These are phyloP conservation scores for Albula glossodonta DNA, from an alignment of 2,113 vertebrate species.

Conservation along the genomic window DNA sequence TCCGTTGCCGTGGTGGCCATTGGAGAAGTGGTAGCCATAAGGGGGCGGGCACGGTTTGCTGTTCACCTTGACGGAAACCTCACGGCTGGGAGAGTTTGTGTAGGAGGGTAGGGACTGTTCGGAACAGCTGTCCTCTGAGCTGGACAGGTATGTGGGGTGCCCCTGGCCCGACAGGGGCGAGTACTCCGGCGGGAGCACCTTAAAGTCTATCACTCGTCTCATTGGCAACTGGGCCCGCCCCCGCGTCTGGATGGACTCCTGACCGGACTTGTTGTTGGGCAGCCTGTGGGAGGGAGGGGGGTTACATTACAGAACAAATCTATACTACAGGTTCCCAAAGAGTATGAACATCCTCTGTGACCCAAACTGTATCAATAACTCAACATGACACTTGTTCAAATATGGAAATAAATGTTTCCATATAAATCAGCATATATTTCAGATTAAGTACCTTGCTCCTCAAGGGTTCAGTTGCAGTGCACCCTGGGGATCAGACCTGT, in stretches of 20 bases:
- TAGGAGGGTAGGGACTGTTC: conserved; percentile 79
- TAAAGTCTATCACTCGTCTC: conserved; percentile 68
- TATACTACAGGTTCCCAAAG: not conserved
- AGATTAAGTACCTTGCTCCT: not conserved
- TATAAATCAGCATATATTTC: too few relatives aligned
- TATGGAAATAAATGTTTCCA: not conserved
- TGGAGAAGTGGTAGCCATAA: conserved; percentile 63
- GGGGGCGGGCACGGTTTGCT: conserved; percentile 67
- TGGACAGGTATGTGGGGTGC: conserved; percentile 67
- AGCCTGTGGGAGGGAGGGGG: conserved; percentile 59
- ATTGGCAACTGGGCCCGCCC: conserved; percentile 68
- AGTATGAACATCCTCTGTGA: too few relatives aligned
- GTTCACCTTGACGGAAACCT: conserved; percentile 52
- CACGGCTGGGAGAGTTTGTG: conserved; percentile 64
- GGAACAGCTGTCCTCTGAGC: conserved; percentile 82
- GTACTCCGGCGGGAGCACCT: conserved; percentile 66
- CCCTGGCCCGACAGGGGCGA: conserved; percentile 51
- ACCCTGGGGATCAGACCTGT: not conserved
- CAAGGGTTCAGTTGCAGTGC: not conserved
- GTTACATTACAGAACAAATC: not conserved
- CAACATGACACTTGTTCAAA: not conserved
- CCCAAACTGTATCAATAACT: too few relatives aligned
- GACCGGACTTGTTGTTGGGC: conserved; percentile 59
- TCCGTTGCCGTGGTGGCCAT: conserved; percentile 44
- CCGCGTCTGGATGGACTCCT: conserved; percentile 55